phyloP scores from a whole-genome alignment of 1,140 invertebrate species.

The Drosophila bifasciata region DNA sequence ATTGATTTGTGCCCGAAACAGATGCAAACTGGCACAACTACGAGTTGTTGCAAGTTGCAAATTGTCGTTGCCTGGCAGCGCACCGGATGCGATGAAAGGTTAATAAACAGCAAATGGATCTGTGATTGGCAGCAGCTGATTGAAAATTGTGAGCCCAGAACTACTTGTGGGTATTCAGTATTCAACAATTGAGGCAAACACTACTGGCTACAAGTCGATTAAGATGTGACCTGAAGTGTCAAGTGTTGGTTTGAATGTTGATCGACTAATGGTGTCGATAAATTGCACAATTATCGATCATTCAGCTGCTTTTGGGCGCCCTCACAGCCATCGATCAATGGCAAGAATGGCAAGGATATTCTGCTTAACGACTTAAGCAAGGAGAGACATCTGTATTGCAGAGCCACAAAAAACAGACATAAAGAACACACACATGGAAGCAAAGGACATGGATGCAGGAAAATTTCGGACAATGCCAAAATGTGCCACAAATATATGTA shows the following conservation, averaged over 20 bases:
- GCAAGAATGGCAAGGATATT: background rate
- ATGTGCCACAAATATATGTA: conserved; percentile 46
- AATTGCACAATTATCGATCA: too few relatives aligned
- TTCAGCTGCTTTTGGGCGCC: background rate
- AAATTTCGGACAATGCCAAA: conserved; percentile 30
- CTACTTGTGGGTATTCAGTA: background rate
- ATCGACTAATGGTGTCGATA: too few relatives aligned
- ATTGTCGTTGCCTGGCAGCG: conserved; percentile 37
- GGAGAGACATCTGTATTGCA: conserved; percentile 4
- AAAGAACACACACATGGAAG: conserved; percentile 1
- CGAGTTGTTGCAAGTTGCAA: conserved; percentile 14
- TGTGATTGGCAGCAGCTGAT: conserved; percentile 25
- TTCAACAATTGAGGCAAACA: too few relatives aligned
- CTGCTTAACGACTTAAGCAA: conserved; percentile 41
- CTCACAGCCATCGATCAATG: conserved; percentile 37
- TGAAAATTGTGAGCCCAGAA: background rate
- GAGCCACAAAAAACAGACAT: background rate
- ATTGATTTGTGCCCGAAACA: background rate
- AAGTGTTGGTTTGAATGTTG: too few relatives aligned
- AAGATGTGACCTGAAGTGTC: too few relatives aligned
- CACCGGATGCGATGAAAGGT: background rate
- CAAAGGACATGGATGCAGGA: conserved; percentile 29
- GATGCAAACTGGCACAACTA: conserved; percentile 41
- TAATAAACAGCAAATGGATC: background rate
- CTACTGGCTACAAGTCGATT: too few relatives aligned